Evolutionary conservation across 2,113 vertebrate genomes (phyloP).

Genomic region (Hippocampus comes): DNA sequence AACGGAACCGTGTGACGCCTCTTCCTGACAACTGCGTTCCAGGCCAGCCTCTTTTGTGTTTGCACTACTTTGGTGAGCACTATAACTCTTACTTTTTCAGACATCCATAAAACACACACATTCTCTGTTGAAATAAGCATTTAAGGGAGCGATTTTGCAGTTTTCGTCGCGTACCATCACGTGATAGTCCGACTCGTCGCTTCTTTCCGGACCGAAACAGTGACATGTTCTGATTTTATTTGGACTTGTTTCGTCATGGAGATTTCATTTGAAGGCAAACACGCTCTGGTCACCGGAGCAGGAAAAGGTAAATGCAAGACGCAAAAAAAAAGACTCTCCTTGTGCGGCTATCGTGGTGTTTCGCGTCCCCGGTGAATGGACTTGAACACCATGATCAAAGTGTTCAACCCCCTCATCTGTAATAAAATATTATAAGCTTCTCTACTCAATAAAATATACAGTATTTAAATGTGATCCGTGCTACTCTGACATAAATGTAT

Average conservation of each 20-base stretch:
- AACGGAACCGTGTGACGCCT: not conserved
- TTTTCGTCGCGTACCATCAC: not conserved
- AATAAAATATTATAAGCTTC: no score
- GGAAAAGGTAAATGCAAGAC: constrained; percentile 80
- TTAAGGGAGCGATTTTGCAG: not conserved
- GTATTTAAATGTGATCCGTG: not conserved
- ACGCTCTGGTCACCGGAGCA: constrained; percentile 87
- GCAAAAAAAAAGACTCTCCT: not conserved
- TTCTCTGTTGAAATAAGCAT: not conserved
- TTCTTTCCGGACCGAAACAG: not conserved
- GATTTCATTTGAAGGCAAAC: constrained; percentile 72
- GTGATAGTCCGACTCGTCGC: not conserved
- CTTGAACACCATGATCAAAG: not conserved
- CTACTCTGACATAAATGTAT: not conserved
- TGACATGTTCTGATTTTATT: not conserved
- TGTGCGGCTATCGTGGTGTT: not conserved
- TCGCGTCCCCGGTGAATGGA: not conserved
- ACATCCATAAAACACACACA: not conserved
- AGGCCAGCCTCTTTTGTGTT: not conserved
- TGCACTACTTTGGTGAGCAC: not conserved
- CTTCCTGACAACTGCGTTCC: not conserved
- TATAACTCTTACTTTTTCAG: not conserved
- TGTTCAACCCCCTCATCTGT: no score
- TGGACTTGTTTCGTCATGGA: constrained; percentile 55
- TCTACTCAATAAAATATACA: not conserved